Percentiles rank a stretch among this genome's conserved stretches.
Evolutionary conservation across 2,888 invertebrate species (phyloP).

Genomic region (Leptinotarsa rubiginosa): DNA sequence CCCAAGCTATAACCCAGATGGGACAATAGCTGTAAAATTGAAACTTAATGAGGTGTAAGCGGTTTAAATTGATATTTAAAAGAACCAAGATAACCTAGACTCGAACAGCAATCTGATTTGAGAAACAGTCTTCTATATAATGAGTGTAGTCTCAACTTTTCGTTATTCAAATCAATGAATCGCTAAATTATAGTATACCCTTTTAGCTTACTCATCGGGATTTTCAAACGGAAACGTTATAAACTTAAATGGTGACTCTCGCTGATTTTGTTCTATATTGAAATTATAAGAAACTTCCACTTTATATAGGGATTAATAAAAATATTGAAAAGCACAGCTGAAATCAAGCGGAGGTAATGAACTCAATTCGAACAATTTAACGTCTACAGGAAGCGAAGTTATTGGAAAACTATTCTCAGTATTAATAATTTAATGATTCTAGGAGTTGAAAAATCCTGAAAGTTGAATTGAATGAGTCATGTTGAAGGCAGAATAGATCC

Average conservation of each 20-base stretch:
- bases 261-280: constrained; percentile 9
- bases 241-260: constrained; percentile 19
- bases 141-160: constrained; percentile 60
- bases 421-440: too few species aligned
- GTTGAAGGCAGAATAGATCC: too few species aligned
- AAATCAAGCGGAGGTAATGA: not conserved
- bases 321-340: constrained; percentile 4
- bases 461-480: too few species aligned
- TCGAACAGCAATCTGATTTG: constrained; percentile 66
- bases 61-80: constrained; percentile 69
- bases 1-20: constrained; percentile 66
- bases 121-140: constrained; percentile 66
- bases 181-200: constrained; percentile 63
- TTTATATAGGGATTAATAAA: constrained; percentile 10
- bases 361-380: too few species aligned
- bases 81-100: constrained; percentile 67
- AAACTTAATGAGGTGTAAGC: constrained; percentile 68
- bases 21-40: constrained; percentile 69
- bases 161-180: constrained; percentile 66
- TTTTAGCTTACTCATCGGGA: constrained; percentile 46
- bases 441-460: too few species aligned
- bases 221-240: constrained; percentile 25
- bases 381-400: too few species aligned
- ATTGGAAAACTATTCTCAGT: too few species aligned
- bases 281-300: constrained; percentile 27